Evolutionary conservation across 2,113 vertebrate species (phyloP).

Genomic region (Cromileptes altivelis): DNA sequence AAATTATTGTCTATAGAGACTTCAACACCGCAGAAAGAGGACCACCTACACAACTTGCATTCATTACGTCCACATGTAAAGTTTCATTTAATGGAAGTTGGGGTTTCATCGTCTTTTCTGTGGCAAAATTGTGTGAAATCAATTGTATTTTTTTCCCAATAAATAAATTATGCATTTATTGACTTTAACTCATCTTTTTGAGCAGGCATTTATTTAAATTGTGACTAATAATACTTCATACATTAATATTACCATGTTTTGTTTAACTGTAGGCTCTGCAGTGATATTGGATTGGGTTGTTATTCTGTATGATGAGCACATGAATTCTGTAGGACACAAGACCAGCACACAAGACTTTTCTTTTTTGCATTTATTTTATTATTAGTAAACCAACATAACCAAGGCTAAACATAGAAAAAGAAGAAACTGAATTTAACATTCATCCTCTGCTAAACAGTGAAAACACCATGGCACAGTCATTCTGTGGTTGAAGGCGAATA

Average conservation of each 20-base stretch:
- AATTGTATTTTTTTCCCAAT: neutral
- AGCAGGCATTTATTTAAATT: neutral
- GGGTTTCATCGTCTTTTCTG: neutral
- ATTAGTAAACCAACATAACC: neutral
- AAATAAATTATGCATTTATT: constrained; percentile 24
- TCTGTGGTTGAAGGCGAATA: neutral
- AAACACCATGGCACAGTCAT: neutral
- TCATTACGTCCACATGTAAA: neutral
- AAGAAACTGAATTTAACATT: neutral
- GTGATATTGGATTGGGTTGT: neutral
- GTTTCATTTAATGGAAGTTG: neutral
- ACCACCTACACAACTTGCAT: neutral
- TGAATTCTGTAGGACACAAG: constrained; percentile 18
- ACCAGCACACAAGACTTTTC: constrained; percentile 27
- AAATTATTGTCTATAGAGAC: neutral
- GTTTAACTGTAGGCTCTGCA: neutral
- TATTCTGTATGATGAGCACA: neutral
- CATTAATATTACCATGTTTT: neutral
- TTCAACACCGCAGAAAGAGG: neutral
- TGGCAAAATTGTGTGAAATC: constrained; percentile 5
- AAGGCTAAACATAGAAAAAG: neutral
- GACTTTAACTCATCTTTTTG: neutral
- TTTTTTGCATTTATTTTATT: constrained; percentile 57
- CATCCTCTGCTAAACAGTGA: neutral
- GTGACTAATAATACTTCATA: too few species aligned